Evolutionary conservation across 1,140 invertebrate species (phyloP).

Genomic region (Drosophila virilis): DNA sequence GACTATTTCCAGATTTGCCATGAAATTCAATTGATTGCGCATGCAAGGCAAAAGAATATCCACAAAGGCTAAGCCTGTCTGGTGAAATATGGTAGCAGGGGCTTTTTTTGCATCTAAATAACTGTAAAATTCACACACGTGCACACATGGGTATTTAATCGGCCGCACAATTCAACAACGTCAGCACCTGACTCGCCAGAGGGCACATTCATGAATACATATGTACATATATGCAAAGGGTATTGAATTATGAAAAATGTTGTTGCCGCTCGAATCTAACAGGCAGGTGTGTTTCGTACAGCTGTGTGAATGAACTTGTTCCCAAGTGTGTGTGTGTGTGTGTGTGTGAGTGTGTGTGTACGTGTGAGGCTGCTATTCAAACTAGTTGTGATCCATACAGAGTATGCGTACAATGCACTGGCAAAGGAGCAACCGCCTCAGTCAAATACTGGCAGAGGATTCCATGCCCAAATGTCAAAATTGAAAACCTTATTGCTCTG

Average conservation of each 20-base stretch:
- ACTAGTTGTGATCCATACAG: constrained; percentile 13
- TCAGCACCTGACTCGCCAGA: constrained; percentile 58
- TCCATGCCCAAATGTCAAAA: constrained; percentile 33
- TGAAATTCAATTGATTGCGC: constrained; percentile 78
- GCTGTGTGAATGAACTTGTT: constrained; percentile 6
- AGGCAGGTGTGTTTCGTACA: constrained; percentile 15
- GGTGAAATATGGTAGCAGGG: background rate
- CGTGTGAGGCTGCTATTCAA: constrained; percentile 16
- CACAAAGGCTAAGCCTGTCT: constrained; percentile 26
- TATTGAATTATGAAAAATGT: constrained; percentile 70
- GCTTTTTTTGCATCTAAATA: constrained; percentile 69
- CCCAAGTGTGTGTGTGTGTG: constrained; percentile 11
- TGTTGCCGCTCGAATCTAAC: background rate
- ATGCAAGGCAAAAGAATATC: constrained; percentile 51
- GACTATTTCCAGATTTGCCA: constrained; percentile 50
- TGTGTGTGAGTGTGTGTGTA: constrained; percentile 3
- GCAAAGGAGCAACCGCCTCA: constrained; percentile 61
- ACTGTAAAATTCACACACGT: constrained; percentile 45
- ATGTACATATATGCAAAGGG: constrained; percentile 35
- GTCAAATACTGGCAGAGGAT: constrained; percentile 15
- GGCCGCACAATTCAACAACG: constrained; percentile 36
- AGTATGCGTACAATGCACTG: constrained; percentile 59
- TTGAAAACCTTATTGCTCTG: constrained; percentile 35
- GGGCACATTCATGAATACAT: constrained; percentile 33
- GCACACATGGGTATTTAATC: constrained; percentile 28